Base-by-base conservation (phyloP, 1,140 invertebrate species). In the Tetramorium alpestre region DNA sequence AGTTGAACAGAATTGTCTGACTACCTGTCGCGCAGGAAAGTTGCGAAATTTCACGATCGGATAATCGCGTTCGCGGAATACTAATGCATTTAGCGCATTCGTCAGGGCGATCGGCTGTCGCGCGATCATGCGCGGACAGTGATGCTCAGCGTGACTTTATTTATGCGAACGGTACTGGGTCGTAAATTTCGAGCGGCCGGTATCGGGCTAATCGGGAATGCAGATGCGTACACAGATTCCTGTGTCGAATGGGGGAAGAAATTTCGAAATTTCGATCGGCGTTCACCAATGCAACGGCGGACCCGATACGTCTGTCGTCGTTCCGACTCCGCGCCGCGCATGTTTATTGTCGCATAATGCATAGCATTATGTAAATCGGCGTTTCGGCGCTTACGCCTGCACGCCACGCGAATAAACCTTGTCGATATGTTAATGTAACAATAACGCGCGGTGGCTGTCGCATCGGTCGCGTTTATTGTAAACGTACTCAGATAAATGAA, bases 341-440 rank as follows among this genome's bases (percentile, higher is more conserved):
- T 90, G 89, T 90, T 90, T 90, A 90, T 90, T 62, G 86, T 90
- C 86, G 89, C 89, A 90, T 90, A 90, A 90, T 90, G 89, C 89
- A 90, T 90, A 82, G 51, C 89, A 90, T 90, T 90, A 90, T 90
- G 89, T 65, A 90, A 90, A 90, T 90, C 60, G 33, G 6, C 44
- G 73, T 69, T 87, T 87, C 85, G 18, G 54, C 76, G 89, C 58
- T 90, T 88, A 90, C 86, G 84, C 81, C 51, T 82, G 76, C 90
- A 90, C 86, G 54, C 64, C 8, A 56, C 41, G 76, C 85, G 85
- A 86, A 90, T 90, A 90, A 90, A 90, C 81, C 89, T 47, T 65
- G 86, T 88, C 47, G 70, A 41, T 73, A 76, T 56, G 76, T 88
- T 77, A 70, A 64, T 78, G 76, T 41, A 73, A 88, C 89, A 88